Evolutionary conservation across 2,888 invertebrate genomes (phyloP).

Genomic region (Herminia tarsipennalis): DNA sequence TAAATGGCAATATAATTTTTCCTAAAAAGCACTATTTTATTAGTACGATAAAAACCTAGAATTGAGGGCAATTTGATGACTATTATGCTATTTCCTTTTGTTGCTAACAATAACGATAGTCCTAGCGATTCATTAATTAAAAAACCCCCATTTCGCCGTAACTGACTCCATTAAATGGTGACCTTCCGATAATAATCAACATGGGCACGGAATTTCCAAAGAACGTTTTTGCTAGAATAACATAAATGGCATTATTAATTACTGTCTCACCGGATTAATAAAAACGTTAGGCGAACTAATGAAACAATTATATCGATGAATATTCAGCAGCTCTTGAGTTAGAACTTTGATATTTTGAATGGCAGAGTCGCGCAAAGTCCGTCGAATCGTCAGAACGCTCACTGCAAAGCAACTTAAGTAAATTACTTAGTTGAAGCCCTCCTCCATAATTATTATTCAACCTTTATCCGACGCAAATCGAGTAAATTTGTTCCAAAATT

Average conservation of each 20-base stretch:
- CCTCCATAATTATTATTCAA: conserved; percentile 77
- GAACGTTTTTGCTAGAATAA: conserved; percentile 16
- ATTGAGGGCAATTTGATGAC: no score
- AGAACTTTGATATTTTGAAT: conserved; percentile 57
- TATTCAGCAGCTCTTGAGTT: conserved; percentile 52
- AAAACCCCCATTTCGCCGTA: conserved; percentile 23
- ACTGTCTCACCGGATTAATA: conserved; percentile 39
- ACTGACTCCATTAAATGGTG: no score
- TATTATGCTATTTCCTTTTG: no score
- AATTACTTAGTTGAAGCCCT: conserved; percentile 59
- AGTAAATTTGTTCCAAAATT: conserved; percentile 79
- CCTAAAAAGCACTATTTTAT: no score
- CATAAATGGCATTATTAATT: conserved; percentile 19
- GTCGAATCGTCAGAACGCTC: conserved; percentile 45
- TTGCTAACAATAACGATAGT: background rate
- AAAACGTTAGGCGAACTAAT: conserved; percentile 45
- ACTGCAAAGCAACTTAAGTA: conserved; percentile 64
- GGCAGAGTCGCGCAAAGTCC: conserved; percentile 32
- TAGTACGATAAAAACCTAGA: no score
- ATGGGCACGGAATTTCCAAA: conserved; percentile 24
- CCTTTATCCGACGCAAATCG: conserved; percentile 75
- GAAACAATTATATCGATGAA: conserved; percentile 53
- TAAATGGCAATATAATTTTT: no score
- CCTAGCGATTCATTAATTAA: conserved; percentile 29
- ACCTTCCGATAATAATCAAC: conserved; percentile 25